A percentile compares a stretch with the other conserved stretches of the same genome.
These are phyloP conservation scores for Rhorus exstirpatorius DNA, from an alignment of 2,888 invertebrate species.

Conservation along the genomic window DNA sequence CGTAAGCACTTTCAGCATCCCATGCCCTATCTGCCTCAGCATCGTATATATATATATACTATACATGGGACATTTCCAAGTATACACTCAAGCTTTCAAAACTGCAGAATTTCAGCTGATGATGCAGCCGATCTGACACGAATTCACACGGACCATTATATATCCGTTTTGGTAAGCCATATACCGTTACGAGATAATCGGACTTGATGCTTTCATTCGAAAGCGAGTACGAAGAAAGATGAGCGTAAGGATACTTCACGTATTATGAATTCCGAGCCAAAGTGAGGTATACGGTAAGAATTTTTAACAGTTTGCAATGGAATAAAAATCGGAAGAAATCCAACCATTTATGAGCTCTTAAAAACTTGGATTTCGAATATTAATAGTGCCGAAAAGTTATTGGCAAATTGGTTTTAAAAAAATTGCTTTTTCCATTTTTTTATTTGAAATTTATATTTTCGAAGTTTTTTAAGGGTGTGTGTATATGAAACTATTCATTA, in stretches of 20 bases:
- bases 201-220: background rate
- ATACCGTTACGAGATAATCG: slow-evolving; percentile 12
- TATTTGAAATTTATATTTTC: no score
- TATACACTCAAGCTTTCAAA: background rate
- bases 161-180: background rate
- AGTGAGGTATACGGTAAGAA: no score
- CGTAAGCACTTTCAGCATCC: slow-evolving; percentile 26
- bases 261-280: no score
- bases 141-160: background rate
- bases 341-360: no score
- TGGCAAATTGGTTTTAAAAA: no score
- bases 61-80: background rate
- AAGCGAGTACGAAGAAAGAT: background rate
- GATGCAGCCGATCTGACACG: background rate
- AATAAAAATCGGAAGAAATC: no score
- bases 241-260: slow-evolving; percentile 3
- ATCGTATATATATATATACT: background rate
- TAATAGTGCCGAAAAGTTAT: no score
- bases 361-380: no score
- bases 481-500: no score
- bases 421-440: no score
- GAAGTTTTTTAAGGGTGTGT: no score
- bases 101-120: background rate
- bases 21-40: background rate
- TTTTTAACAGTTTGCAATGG: no score